These are phyloP conservation scores for Octodonta nipae DNA, from an alignment of 2,888 invertebrate species.

Conservation along the genomic window DNA sequence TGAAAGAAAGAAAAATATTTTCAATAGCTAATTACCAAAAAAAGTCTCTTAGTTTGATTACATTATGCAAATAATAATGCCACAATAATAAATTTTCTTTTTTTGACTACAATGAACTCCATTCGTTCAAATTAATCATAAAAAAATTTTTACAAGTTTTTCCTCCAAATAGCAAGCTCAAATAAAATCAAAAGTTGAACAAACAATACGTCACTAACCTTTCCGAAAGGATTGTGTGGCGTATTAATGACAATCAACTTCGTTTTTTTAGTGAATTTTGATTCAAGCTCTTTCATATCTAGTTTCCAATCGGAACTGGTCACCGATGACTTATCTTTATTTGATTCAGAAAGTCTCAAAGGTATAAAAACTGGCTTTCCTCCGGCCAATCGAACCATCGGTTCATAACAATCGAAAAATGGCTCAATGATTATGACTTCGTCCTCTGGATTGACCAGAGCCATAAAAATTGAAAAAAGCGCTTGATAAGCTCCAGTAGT, in stretches of 20 bases:
- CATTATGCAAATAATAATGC: too few relatives aligned
- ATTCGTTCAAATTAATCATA: too few relatives aligned
- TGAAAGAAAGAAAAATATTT: not conserved
- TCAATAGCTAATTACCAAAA: not conserved
- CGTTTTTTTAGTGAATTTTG: slow-evolving; percentile 73
- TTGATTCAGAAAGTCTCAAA: slow-evolving; percentile 44
- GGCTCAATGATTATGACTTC: slow-evolving; percentile 97
- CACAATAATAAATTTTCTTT: too few relatives aligned
- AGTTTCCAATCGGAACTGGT: slow-evolving; percentile 83
- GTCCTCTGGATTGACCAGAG: slow-evolving; percentile 71
- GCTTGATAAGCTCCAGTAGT: slow-evolving; percentile 92
- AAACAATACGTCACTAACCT: too few relatives aligned
- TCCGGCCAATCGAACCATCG: slow-evolving; percentile 80
- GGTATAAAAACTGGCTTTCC: slow-evolving; percentile 80
- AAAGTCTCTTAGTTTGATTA: too few relatives aligned
- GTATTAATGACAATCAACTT: slow-evolving; percentile 94
- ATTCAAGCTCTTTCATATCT: slow-evolving; percentile 65
- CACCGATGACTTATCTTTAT: slow-evolving; percentile 49
- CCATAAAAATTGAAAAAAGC: slow-evolving; percentile 62
- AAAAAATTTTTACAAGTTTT: too few relatives aligned
- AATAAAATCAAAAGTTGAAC: not conserved
- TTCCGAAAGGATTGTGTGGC: slow-evolving; percentile 94
- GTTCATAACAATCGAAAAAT: slow-evolving; percentile 94
- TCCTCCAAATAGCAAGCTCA: too few relatives aligned
- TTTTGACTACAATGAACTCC: too few relatives aligned